Percentiles rank a stretch among this genome's conserved stretches.
Evolutionary conservation across 2,797 vertebrate species (phyloP).

Genomic region (Channa striata): DNA sequence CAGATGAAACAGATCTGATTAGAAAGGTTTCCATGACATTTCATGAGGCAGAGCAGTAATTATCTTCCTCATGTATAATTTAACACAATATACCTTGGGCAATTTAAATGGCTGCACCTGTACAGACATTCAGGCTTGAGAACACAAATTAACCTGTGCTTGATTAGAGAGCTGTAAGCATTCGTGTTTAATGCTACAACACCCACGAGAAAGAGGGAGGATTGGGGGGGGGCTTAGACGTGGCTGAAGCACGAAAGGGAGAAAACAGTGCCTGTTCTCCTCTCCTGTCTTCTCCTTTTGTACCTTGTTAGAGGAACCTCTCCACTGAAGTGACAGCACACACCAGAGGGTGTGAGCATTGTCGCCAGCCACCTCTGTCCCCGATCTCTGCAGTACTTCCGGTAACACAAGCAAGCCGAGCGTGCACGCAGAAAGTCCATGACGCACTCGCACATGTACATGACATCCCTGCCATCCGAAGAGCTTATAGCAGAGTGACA

Average conservation of each 20-base stretch:
- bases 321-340: constrained; percentile 73
- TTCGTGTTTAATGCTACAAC: constrained; percentile 49
- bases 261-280: constrained; percentile 48
- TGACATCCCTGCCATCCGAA: constrained; percentile 10
- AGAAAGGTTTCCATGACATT: constrained; percentile 47
- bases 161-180: constrained; percentile 48
- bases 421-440: constrained; percentile 39
- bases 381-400: constrained; percentile 41
- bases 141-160: constrained; percentile 55
- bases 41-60: constrained; percentile 37
- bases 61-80: constrained; percentile 58
- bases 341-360: constrained; percentile 68
- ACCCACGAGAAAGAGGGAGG: constrained; percentile 9
- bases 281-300: constrained; percentile 71
- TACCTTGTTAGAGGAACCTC: constrained; percentile 63
- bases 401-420: constrained; percentile 28
- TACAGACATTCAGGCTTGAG: constrained; percentile 27
- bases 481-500: constrained; percentile 22
- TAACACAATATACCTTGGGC: constrained; percentile 47
- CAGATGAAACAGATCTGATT: constrained; percentile 31
- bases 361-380: constrained; percentile 24
- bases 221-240: constrained; percentile 19
- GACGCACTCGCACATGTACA: constrained; percentile 17
- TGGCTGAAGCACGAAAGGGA: constrained; percentile 20
- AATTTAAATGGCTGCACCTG: constrained; percentile 44